Percentiles rank a stretch among this genome's conserved stretches.
phyloP scores from a whole-genome alignment of 2,797 vertebrate species.

The Uromys caudimaculatus region DNA sequence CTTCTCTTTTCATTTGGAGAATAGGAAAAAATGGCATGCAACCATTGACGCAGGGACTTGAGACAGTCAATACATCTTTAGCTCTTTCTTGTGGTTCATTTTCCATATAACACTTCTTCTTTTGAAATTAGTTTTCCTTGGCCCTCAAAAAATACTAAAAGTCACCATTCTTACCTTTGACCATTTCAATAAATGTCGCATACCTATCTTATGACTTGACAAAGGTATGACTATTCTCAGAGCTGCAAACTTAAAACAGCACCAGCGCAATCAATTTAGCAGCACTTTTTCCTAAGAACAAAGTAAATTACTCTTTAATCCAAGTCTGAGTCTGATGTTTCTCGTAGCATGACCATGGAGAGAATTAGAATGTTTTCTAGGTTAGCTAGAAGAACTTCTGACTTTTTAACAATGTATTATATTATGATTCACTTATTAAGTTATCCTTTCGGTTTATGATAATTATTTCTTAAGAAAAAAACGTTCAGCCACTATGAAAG shows the following conservation, averaged over 20 bases:
- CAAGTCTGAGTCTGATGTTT: background rate
- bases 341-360: background rate
- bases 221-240: background rate
- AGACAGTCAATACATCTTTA: background rate
- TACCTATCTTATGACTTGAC: background rate
- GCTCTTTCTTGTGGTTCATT: background rate
- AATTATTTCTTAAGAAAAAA: constrained; percentile 30
- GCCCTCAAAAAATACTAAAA: constrained; percentile 19
- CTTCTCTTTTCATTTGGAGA: background rate
- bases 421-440: background rate
- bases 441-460: constrained; percentile 2
- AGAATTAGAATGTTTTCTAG: constrained; percentile 50
- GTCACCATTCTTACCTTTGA: background rate
- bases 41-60: background rate
- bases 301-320: background rate
- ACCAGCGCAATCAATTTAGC: background rate
- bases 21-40: background rate
- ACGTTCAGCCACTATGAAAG: background rate
- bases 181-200: background rate
- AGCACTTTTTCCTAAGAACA: background rate
- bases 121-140: constrained; percentile 28
- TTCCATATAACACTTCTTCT: background rate
- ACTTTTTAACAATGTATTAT: background rate
- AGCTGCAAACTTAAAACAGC: background rate
- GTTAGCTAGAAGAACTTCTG: background rate